Conservation (phyloP, 1,140 invertebrate genomes). For the Drosophila kurseongensis region DNA sequence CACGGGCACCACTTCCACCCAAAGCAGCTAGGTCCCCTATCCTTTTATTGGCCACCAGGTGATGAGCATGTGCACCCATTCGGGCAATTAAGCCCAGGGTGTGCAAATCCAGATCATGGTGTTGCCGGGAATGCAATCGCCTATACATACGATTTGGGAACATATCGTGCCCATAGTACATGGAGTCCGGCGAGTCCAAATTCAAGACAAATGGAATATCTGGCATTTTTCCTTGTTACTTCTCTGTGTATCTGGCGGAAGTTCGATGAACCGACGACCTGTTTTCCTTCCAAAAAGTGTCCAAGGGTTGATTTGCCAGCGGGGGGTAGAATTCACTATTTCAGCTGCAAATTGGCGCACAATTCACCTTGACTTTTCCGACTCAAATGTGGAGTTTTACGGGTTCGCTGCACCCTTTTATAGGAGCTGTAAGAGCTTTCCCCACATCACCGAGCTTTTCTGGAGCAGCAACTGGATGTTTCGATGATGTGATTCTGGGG, state of each 20-base stretch:
- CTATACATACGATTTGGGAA: constrained; percentile 77
- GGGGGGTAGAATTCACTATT: not conserved
- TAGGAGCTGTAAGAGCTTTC: constrained; percentile 51
- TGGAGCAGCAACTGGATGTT: constrained; percentile 31
- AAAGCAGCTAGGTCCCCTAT: constrained; percentile 41
- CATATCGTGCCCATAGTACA: constrained; percentile 79
- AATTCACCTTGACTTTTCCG: constrained; percentile 50
- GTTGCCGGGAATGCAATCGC: constrained; percentile 64
- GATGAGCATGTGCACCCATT: constrained; percentile 72
- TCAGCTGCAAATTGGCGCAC: constrained; percentile 5
- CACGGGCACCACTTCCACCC: constrained; percentile 52
- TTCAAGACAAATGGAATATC: constrained; percentile 78
- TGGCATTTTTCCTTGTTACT: constrained; percentile 55
- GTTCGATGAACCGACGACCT: constrained; percentile 72
- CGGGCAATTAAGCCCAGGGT: constrained; percentile 74
- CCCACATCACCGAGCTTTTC: constrained; percentile 29
- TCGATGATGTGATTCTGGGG: constrained; percentile 38
- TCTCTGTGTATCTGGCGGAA: constrained; percentile 65
- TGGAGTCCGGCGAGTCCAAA: constrained; percentile 69
- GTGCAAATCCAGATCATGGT: constrained; percentile 68
- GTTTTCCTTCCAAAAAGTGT: constrained; percentile 28
- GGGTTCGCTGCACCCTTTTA: constrained; percentile 45
- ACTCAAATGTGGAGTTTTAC: constrained; percentile 63
- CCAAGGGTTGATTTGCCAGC: constrained; percentile 51
- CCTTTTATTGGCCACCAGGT: constrained; percentile 64